Base-by-base conservation (phyloP, 2,797 vertebrate genomes). In the Sebastes oblongus region DNA sequence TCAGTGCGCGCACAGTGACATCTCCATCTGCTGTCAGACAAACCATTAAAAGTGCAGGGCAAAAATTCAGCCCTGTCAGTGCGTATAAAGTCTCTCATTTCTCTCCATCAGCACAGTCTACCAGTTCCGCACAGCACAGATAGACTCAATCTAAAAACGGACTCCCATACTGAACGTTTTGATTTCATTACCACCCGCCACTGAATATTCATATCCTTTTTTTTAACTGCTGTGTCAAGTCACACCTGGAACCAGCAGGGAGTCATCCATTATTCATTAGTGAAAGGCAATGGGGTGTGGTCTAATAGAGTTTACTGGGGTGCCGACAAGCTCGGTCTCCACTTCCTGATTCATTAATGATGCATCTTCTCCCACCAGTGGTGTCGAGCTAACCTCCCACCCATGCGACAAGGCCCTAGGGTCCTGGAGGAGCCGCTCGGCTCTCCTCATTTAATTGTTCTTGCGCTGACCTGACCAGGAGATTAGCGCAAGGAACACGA, bases 131-230 rank as follows among this genome's bases (percentile, higher is more conserved):
- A 82, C 90, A 88, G 91, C 91, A 86, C 91, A 90, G 85, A 92
- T 86, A 87, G 92, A 94, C 90, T 92, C 92, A 80, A 92, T 94
- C 92, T 91, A 90, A 92, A 92, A 93, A 92, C 87, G 86, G 90
- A 95, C 90, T 93, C 92, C 93, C 92, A 90, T 88, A 92, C 93
- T 91, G 91, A 94, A 94, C 92, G 83, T 94, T 95, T 94, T 94
- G 91, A 95, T 96, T 94, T 96, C 93, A 96, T 96, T 96, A 96
- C 93, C 93, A 82, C 88, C 91, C 89, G 75, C 91, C 91, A 93
- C 93, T 96, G 93, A 96, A 96, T 96, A 96, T 96, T 95, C 94
- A 96, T 96, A 94, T 90, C 81, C 86, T 85, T 93, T 91, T 92
- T 91, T 87, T 85, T 75, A 87, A 87, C 89, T 83, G 86, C 89